Conservation (phyloP, 2,888 invertebrate genomes). For the Leptinotarsa rubiginosa region DNA sequence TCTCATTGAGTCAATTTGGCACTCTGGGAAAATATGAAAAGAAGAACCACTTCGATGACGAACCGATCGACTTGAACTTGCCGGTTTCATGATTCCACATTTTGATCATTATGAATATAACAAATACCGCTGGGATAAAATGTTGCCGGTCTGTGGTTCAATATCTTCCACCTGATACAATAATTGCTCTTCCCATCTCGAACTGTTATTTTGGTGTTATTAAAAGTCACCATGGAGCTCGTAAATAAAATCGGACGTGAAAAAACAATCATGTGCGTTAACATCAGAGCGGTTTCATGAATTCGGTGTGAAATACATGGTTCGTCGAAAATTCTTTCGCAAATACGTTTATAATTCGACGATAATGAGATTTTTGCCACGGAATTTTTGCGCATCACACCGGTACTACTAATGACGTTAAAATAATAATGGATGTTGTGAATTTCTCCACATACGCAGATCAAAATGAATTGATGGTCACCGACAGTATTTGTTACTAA, state of each 20-base stretch:
- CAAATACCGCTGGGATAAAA: background rate
- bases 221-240: constrained; percentile 18
- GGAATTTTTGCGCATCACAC: background rate
- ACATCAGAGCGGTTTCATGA: constrained; percentile 9
- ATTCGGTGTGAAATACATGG: constrained; percentile 18
- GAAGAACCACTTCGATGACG: too few species aligned
- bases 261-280: constrained; percentile 19
- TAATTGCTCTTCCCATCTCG: constrained; percentile 4
- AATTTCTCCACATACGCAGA: background rate
- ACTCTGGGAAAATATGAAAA: too few species aligned
- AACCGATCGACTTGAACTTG: too few species aligned
- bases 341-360: constrained; percentile 19
- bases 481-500: background rate
- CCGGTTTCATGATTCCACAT: too few species aligned
- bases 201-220: constrained; percentile 2
- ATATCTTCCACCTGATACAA: constrained; percentile 1
- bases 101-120: too few species aligned
- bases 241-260: constrained; percentile 16
- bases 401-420: background rate
- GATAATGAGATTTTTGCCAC: constrained; percentile 16
- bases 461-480: background rate
- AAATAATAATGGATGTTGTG: constrained; percentile 10
- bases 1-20: too few species aligned
- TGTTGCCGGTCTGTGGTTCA: background rate
- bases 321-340: constrained; percentile 15